Conservation (phyloP, 2,888 invertebrate species). For the Drosophila mayaguana region DNA sequence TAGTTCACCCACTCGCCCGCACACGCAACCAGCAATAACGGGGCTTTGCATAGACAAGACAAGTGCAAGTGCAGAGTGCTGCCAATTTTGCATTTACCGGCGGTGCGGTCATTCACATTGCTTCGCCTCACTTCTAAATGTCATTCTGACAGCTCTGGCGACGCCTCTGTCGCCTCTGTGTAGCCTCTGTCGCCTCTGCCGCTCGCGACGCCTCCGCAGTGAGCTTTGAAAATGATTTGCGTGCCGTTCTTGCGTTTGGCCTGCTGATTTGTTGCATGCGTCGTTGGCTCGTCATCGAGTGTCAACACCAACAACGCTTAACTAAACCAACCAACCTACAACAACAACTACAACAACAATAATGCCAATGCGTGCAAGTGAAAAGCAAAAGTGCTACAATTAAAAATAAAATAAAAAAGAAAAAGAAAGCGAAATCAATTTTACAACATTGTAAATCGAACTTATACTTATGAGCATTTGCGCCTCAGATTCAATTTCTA, state of each 20-base stretch:
- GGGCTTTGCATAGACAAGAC: conserved; percentile 24
- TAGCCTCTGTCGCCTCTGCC: conserved; percentile 18
- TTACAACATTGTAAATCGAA: conserved; percentile 39
- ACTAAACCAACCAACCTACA: conserved; percentile 44
- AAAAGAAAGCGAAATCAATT: conserved; percentile 23
- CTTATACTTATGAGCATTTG: background rate
- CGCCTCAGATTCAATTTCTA: background rate
- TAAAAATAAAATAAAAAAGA: conserved; percentile 30
- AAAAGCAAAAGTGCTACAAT: conserved; percentile 71
- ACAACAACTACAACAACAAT: conserved; percentile 25
- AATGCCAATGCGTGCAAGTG: conserved; percentile 58
- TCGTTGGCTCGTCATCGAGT: conserved; percentile 65
- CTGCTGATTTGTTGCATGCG: conserved; percentile 80
- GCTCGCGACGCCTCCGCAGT: conserved; percentile 53
- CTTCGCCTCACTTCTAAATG: conserved; percentile 31
- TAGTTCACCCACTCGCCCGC: conserved; percentile 37
- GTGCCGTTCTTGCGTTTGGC: conserved; percentile 75
- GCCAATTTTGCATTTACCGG: conserved; percentile 37
- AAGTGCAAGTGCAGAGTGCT: conserved; percentile 61
- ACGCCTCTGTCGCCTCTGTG: conserved; percentile 18
- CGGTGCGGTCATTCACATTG: conserved; percentile 62
- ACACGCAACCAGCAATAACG: conserved; percentile 31
- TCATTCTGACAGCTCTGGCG: conserved; percentile 67
- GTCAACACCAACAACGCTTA: conserved; percentile 51
- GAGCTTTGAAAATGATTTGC: conserved; percentile 67